Percentiles rank a stretch among this genome's conserved stretches.
Conservation (phyloP, 1,140 invertebrate species). For the Papilio helenus region DNA sequence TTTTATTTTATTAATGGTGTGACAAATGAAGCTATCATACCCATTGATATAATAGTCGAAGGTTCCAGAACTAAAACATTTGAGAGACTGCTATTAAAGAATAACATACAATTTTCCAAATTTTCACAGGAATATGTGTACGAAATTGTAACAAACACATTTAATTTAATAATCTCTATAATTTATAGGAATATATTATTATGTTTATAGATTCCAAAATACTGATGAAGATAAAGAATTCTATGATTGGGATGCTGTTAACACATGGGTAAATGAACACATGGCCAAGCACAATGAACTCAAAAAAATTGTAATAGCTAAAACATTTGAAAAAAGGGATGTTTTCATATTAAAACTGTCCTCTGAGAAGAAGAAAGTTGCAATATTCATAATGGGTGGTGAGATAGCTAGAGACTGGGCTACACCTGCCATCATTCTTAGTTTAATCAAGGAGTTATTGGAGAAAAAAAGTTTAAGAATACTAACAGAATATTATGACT, state of each 20-base stretch:
- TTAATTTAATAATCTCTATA: background rate
- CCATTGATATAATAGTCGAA: constrained; percentile 62
- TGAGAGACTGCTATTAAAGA: constrained; percentile 50
- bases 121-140: constrained; percentile 45
- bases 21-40: constrained; percentile 65
- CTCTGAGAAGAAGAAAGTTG: constrained; percentile 51
- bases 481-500: constrained; percentile 56
- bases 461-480: constrained; percentile 44
- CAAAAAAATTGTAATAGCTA: constrained; percentile 59
- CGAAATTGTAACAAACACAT: constrained; percentile 33
- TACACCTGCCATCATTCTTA: constrained; percentile 63
- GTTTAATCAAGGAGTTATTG: constrained; percentile 55
- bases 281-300: constrained; percentile 46
- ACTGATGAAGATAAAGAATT: constrained; percentile 41
- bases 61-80: constrained; percentile 46
- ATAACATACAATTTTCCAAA: constrained; percentile 54
- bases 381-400: constrained; percentile 66
- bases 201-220: constrained; percentile 10
- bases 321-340: constrained; percentile 67
- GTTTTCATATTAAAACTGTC: constrained; percentile 64
- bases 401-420: constrained; percentile 71
- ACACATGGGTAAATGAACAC: constrained; percentile 50
- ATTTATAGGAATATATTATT: background rate
- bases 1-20: constrained; percentile 66
- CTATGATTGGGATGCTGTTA: constrained; percentile 54